Conservation (phyloP, 2,888 invertebrate genomes). For the Dendrolimus pini region DNA sequence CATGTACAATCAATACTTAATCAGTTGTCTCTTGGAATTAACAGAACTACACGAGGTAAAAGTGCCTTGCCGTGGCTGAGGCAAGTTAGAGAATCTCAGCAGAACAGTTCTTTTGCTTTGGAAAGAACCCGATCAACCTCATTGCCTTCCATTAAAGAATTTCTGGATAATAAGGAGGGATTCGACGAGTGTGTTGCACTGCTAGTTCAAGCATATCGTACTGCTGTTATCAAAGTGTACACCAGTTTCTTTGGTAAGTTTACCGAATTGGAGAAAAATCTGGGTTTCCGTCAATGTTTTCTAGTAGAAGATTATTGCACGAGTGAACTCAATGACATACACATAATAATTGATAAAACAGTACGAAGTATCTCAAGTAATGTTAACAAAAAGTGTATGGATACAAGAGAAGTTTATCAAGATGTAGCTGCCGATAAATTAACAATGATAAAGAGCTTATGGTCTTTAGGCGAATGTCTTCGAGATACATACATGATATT, state of each 20-base stretch:
- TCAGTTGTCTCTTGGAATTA: constrained; percentile 37
- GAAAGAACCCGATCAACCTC: constrained; percentile 7
- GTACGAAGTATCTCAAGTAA: constrained; percentile 21
- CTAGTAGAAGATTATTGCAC: constrained; percentile 8
- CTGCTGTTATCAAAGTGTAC: constrained; percentile 34
- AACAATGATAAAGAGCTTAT: constrained; percentile 42
- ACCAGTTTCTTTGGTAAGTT: constrained; percentile 35
- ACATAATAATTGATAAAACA: constrained; percentile 27
- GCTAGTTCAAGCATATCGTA: constrained; percentile 41
- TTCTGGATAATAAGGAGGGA: constrained; percentile 24
- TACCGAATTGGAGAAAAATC: constrained; percentile 29
- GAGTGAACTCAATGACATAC: constrained; percentile 20
- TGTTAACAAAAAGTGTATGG: constrained; percentile 12
- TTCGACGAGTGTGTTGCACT: constrained; percentile 31
- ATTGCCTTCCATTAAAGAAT: constrained; percentile 13
- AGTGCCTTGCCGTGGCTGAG: constrained; percentile 26
- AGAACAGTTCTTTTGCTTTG: constrained; percentile 19
- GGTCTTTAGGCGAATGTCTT: constrained; percentile 40
- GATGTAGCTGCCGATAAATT: constrained; percentile 24
- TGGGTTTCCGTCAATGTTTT: constrained; percentile 19
- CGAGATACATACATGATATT: constrained; percentile 43
- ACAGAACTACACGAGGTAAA: constrained; percentile 17
- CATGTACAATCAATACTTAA: constrained; percentile 39
- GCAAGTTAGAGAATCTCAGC: constrained; percentile 13
- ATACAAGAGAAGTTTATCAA: constrained; percentile 18